These are phyloP conservation scores for Pararge aegeria DNA, from an alignment of 1,140 invertebrate genomes.

Conservation along the genomic window DNA sequence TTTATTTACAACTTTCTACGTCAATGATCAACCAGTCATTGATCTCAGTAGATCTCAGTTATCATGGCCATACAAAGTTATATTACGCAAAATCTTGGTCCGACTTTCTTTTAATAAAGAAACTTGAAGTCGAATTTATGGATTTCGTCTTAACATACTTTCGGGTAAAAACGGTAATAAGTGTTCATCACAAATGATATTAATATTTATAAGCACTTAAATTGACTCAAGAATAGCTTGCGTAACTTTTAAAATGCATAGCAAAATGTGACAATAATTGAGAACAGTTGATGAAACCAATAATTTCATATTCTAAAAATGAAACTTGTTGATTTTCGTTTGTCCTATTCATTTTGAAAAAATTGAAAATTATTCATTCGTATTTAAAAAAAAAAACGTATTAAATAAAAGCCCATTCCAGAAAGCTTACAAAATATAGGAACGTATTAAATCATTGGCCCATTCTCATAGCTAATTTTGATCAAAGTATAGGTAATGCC, in stretches of 20 bases:
- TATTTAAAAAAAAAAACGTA: too few species aligned
- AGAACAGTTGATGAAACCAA: too few species aligned
- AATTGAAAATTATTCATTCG: too few species aligned
- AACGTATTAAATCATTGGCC: too few species aligned
- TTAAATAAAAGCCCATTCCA: too few species aligned
- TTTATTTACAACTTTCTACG: slow-evolving; percentile 6
- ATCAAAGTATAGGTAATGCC: too few species aligned
- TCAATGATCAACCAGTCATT: slow-evolving; percentile 1
- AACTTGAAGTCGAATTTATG: slow-evolving; percentile 12
- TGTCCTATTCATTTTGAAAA: too few species aligned
- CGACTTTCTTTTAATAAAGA: slow-evolving; percentile 20
- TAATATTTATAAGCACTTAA: slow-evolving; percentile 20
- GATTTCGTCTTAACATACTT: slow-evolving; percentile 17
- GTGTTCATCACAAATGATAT: slow-evolving; percentile 13
- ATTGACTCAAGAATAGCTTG: background rate
- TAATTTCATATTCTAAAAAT: too few species aligned
- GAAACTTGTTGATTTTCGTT: too few species aligned
- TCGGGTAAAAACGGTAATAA: slow-evolving; percentile 10
- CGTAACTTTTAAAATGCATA: background rate
- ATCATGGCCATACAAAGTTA: slow-evolving; percentile 3
- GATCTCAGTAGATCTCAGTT: slow-evolving; percentile 5
- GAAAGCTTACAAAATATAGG: too few species aligned
- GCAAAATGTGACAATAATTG: background rate
- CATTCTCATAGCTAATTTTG: too few species aligned
- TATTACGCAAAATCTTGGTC: slow-evolving; percentile 17